phyloP scores from a whole-genome alignment of 2,888 invertebrate genomes.

The Orthosia gracilis region DNA sequence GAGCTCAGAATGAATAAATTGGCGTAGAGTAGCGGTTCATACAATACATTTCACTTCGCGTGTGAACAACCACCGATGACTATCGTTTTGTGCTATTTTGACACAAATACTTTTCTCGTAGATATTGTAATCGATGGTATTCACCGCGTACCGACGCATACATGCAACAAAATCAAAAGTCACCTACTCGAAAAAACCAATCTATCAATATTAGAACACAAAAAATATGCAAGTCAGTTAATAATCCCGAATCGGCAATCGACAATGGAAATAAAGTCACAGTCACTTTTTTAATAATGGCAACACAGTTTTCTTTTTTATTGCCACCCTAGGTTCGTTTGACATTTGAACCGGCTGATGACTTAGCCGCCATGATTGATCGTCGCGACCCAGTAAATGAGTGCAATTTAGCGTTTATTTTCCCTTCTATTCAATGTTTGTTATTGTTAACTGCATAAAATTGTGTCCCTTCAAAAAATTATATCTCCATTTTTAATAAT shows the following conservation, averaged over 20 bases:
- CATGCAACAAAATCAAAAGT: conserved; percentile 85
- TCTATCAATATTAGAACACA: conserved; percentile 91
- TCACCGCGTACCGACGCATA: conserved; percentile 75
- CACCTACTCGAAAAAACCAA: conserved; percentile 88
- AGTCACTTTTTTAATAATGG: conserved; percentile 91
- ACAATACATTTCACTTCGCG: conserved; percentile 83
- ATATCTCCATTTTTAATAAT: conserved; percentile 50
- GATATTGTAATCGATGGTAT: conserved; percentile 83
- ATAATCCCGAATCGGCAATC: conserved; percentile 91
- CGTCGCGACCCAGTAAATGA: conserved; percentile 89
- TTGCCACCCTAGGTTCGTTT: conserved; percentile 90
- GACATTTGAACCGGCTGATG: conserved; percentile 91
- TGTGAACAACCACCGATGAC: conserved; percentile 83
- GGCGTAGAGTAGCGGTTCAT: conserved; percentile 73
- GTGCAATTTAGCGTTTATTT: conserved; percentile 90
- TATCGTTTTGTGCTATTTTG: conserved; percentile 85
- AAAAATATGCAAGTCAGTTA: conserved; percentile 91
- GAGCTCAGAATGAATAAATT: conserved; percentile 76
- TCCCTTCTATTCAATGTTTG: conserved; percentile 84
- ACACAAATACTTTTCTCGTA: conserved; percentile 82
- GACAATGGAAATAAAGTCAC: conserved; percentile 91
- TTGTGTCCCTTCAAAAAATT: conserved; percentile 65
- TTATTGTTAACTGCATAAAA: conserved; percentile 82
- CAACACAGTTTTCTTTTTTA: conserved; percentile 89
- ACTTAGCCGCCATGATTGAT: conserved; percentile 90